A percentile compares a stretch with the other conserved stretches of the same genome.
Conservation (phyloP, 1,140 invertebrate species). For the Drosophila mayri region DNA sequence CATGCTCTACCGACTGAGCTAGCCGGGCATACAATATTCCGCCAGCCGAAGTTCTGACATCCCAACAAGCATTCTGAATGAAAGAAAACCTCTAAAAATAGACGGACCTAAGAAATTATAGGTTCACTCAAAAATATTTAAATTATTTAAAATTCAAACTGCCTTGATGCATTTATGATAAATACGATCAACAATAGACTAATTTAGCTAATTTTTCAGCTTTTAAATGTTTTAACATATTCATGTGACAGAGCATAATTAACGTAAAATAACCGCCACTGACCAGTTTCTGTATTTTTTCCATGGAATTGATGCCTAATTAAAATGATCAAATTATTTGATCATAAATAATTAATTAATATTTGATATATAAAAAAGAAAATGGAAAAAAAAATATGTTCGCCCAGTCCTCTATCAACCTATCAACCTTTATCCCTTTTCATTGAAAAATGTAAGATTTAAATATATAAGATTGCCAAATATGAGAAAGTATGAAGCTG, state of each 20-base stretch:
- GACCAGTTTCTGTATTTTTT: not conserved
- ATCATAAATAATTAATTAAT: constrained; percentile 17
- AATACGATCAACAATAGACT: not conserved
- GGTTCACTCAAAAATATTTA: not conserved
- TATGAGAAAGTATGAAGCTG: not conserved
- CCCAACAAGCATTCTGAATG: not conserved
- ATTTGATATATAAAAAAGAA: constrained; percentile 1
- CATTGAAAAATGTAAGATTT: too few relatives aligned
- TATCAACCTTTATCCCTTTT: too few relatives aligned
- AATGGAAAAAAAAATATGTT: constrained; percentile 84
- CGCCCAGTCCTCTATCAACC: constrained; percentile 76
- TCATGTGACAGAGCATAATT: not conserved
- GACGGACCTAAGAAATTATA: not conserved
- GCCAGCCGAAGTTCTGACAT: not conserved
- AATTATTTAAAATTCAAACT: not conserved
- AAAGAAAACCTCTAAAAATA: not conserved
- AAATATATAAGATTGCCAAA: not conserved
- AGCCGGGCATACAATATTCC: constrained; percentile 87
- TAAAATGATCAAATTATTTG: constrained; percentile 7
- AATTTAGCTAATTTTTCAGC: not conserved
- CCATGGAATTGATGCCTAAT: not conserved
- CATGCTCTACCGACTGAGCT: constrained; percentile 96
- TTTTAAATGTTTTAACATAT: not conserved
- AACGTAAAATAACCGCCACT: not conserved
- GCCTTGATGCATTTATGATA: not conserved